Evolutionary conservation across 2,888 invertebrate genomes (phyloP).

Genomic region (Rotaria macrura): DNA sequence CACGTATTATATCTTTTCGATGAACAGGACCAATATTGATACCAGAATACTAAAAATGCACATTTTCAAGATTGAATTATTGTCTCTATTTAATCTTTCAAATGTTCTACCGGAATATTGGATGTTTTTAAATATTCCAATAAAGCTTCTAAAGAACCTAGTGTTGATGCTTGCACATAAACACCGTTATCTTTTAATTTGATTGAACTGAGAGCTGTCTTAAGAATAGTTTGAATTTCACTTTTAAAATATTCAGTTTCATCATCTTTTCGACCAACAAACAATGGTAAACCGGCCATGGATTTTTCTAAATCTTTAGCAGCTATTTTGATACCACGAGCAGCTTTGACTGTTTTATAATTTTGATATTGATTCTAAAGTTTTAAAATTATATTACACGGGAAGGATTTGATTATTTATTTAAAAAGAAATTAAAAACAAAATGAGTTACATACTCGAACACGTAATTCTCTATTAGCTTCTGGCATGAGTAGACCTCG

Average conservation of each 20-base stretch:
- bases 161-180: slow-evolving; percentile 97
- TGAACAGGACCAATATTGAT: slow-evolving; percentile 98
- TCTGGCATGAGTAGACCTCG: slow-evolving; percentile 92
- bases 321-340: slow-evolving; percentile 94
- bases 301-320: slow-evolving; percentile 95
- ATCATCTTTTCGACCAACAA: slow-evolving; percentile 61
- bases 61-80: slow-evolving; percentile 36
- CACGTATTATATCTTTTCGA: slow-evolving; percentile 97
- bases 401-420: background rate
- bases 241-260: slow-evolving; percentile 51
- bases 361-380: slow-evolving; percentile 64
- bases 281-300: slow-evolving; percentile 81
- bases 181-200: slow-evolving; percentile 68
- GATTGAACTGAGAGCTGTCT: slow-evolving; percentile 78
- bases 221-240: slow-evolving; percentile 74
- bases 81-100: slow-evolving; percentile 39
- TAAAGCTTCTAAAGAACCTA: slow-evolving; percentile 91
- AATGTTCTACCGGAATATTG: slow-evolving; percentile 68
- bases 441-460: slow-evolving; percentile 71
- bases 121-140: slow-evolving; percentile 79
- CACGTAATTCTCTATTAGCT: slow-evolving; percentile 86
- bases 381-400: background rate
- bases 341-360: slow-evolving; percentile 82
- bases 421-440: slow-evolving; percentile 25
- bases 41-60: slow-evolving; percentile 73